Evolutionary conservation across 2,888 invertebrate genomes (phyloP).

Genomic region (Kryphioiulus occultus): DNA sequence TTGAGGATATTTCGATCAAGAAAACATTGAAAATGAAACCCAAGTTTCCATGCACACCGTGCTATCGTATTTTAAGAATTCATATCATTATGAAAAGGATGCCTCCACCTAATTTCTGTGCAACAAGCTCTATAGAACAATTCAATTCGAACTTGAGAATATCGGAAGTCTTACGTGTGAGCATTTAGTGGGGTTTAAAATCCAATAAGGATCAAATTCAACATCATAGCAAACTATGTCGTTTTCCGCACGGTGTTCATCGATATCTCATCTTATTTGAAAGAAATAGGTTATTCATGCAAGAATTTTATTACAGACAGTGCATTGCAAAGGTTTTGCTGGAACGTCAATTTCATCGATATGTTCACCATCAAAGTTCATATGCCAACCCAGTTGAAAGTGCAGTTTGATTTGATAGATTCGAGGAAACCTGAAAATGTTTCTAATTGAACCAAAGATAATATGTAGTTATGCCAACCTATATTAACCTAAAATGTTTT

Average conservation of each 20-base stretch:
- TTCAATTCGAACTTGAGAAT: background rate
- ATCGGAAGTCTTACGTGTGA: background rate
- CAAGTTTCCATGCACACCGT: background rate
- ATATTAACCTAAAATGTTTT: too few species aligned
- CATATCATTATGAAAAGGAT: background rate
- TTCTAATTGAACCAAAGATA: too few species aligned
- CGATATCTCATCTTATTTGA: background rate
- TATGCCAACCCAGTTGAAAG: background rate
- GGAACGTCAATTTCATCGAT: background rate
- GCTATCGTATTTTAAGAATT: background rate
- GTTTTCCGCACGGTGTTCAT: background rate
- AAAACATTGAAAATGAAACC: background rate
- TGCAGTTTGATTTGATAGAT: background rate
- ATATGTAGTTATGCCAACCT: too few species aligned
- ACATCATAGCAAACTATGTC: background rate
- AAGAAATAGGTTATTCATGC: background rate
- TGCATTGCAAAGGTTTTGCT: background rate
- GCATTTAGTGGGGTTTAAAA: background rate
- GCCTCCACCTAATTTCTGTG: background rate
- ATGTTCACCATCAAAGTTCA: background rate
- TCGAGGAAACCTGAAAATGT: background rate
- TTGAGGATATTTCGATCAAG: background rate
- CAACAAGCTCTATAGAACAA: background rate
- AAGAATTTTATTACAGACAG: background rate
- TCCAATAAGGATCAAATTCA: background rate